phyloP scores from a whole-genome alignment of 2,113 vertebrate species.

The Phasianus colchicus region DNA sequence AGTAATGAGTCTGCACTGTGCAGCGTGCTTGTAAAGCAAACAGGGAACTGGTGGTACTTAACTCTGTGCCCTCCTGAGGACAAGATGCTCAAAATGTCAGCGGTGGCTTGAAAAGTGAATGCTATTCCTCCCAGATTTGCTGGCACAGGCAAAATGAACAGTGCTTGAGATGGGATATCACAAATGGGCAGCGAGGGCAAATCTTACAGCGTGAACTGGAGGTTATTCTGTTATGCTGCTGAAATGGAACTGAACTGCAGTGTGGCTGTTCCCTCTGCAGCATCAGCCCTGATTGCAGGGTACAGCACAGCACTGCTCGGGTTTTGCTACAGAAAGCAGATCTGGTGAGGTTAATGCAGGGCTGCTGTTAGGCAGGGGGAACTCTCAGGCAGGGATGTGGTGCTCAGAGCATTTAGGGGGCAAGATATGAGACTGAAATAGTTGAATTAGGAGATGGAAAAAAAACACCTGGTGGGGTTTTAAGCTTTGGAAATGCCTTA shows the following conservation, averaged over 20 bases:
- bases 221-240: background rate
- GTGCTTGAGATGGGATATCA: background rate
- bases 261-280: background rate
- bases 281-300: background rate
- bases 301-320: background rate
- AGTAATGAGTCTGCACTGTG: background rate
- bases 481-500: background rate
- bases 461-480: background rate
- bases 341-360: background rate
- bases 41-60: background rate
- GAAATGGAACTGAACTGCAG: background rate
- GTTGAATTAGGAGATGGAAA: rapidly evolving
- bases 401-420: background rate
- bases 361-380: background rate
- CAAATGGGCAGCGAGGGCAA: rapidly evolving
- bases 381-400: rapidly evolving
- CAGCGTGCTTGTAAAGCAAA: background rate
- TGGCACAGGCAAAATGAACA: background rate
- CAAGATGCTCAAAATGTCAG: background rate
- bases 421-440: background rate
- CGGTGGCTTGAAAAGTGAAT: background rate
- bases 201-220: background rate
- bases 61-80: background rate
- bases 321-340: background rate
- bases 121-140: background rate